Base-by-base conservation (phyloP, 2,113 vertebrate genomes). In the Gavia stellata region DNA sequence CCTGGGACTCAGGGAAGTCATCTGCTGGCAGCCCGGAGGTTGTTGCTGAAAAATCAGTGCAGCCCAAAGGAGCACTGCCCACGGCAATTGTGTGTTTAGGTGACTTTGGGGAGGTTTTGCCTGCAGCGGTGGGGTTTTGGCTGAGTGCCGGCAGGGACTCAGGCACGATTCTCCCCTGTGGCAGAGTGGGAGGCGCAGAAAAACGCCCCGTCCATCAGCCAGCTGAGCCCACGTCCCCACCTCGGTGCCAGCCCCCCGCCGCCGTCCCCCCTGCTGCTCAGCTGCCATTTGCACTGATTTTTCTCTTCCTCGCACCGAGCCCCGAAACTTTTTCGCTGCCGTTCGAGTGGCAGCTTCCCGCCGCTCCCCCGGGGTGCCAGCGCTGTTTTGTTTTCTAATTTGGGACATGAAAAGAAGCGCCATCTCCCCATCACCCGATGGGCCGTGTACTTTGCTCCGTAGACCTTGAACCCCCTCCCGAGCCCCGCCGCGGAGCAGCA, bases 51-150 rank as follows among this genome's bases (percentile, higher is more conserved):
- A 38, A 24, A 42, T 3, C 21, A 13, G 1, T 0, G 6, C 19
- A 31, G 40, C 40, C 24, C 17, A 3, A 16, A 53, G 78, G 23
- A 67, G 53, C 4, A 0, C 25, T 24, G 42, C 44, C 68, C 28
- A 1, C 0, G 53, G 80, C 25, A 23, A 4, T 29, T 7, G 9
- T 0, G 0, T 2, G 0, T 10, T 18, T 9, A 6, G 28, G 70
- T 33, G 63, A 19, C 34, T 63, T 14, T 1, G 4, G 9, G 72
- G 44, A 15, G 7, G 17, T 34, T 56, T 26, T 71, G 25, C 36
- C 33, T 14, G 21, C 52, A 45, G 55, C 38, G 14, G 6, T 7
- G n/a, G 45, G 20, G 24, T 55, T 81, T n/a, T 2, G 7, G 33
- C 36, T 42, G 36, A 71, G 25, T 1, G 1, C 78, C 3, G 18